Evolutionary conservation across 2,888 invertebrate species (phyloP).

Genomic region (Mycalesis mineus): DNA sequence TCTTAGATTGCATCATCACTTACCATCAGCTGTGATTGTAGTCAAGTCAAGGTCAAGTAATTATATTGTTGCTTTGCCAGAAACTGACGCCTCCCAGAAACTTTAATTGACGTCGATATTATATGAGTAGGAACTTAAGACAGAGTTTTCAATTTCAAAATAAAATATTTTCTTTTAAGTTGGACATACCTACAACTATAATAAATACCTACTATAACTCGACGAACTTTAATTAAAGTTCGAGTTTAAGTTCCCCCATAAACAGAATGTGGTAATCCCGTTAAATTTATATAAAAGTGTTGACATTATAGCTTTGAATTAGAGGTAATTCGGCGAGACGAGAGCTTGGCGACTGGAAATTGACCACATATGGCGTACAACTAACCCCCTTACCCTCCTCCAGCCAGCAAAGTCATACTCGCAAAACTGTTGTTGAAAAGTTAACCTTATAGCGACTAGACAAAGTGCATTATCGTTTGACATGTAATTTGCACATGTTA

Average conservation of each 20-base stretch:
- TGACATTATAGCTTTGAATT: constrained; percentile 62
- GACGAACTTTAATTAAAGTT: constrained; percentile 1
- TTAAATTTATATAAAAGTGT: constrained; percentile 58
- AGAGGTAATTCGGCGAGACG: constrained; percentile 60
- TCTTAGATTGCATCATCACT: too few relatives aligned
- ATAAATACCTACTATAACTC: too few relatives aligned
- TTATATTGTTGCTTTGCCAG: too few relatives aligned
- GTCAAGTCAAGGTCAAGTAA: too few relatives aligned
- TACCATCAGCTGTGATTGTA: too few relatives aligned
- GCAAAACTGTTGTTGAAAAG: not conserved
- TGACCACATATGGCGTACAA: constrained; percentile 66
- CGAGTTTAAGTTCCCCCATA: constrained; percentile 25
- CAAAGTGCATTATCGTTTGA: constrained; percentile 22
- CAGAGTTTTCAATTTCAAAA: too few relatives aligned
- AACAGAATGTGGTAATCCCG: constrained; percentile 35
- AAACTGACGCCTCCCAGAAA: too few relatives aligned
- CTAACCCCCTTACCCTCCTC: constrained; percentile 28
- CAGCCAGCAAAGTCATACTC: not conserved
- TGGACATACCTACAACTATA: too few relatives aligned
- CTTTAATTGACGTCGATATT: too few relatives aligned
- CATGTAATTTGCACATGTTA: constrained; percentile 19
- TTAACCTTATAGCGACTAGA: not conserved
- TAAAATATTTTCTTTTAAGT: too few relatives aligned
- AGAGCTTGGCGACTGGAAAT: constrained; percentile 47
- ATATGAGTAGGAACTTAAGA: too few relatives aligned